Evolutionary conservation across 2,888 invertebrate species (phyloP).

Genomic region (Chloroclysta siterata): DNA sequence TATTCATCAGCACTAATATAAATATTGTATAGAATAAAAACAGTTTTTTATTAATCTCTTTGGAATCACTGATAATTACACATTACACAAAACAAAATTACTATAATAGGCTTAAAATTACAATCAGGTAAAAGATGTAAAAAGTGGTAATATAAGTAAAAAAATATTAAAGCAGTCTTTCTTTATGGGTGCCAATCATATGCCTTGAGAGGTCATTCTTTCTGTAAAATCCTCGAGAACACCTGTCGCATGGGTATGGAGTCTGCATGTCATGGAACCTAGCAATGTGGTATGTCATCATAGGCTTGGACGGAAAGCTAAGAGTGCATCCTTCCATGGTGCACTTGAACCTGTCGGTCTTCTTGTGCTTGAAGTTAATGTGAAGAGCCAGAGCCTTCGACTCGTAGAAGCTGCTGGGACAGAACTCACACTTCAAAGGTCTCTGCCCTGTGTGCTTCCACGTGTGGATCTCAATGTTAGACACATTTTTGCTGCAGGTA

Average conservation of each 20-base stretch:
- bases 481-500: conserved; percentile 78
- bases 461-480: conserved; percentile 83
- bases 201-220: conserved; percentile 75
- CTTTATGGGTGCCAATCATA: conserved; percentile 70
- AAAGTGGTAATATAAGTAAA: background rate
- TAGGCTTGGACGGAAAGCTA: conserved; percentile 67
- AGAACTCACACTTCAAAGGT: conserved; percentile 70
- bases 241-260: conserved; percentile 68
- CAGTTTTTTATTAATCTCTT: conserved; percentile 35
- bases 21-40: conserved; percentile 60
- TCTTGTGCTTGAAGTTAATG: conserved; percentile 68
- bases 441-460: conserved; percentile 82
- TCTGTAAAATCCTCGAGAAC: conserved; percentile 73
- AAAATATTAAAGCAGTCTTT: conserved; percentile 50
- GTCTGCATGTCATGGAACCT: conserved; percentile 67
- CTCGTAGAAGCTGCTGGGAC: conserved; percentile 67
- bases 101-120: conserved; percentile 3
- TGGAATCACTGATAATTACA: conserved; percentile 13
- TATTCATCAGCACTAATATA: conserved; percentile 70
- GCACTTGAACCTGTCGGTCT: conserved; percentile 67
- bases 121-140: background rate
- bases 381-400: conserved; percentile 67
- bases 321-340: conserved; percentile 58
- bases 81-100: background rate
- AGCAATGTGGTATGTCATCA: conserved; percentile 69